phyloP scores from a whole-genome alignment of 2,113 vertebrate species.

The Arizona elegans region DNA sequence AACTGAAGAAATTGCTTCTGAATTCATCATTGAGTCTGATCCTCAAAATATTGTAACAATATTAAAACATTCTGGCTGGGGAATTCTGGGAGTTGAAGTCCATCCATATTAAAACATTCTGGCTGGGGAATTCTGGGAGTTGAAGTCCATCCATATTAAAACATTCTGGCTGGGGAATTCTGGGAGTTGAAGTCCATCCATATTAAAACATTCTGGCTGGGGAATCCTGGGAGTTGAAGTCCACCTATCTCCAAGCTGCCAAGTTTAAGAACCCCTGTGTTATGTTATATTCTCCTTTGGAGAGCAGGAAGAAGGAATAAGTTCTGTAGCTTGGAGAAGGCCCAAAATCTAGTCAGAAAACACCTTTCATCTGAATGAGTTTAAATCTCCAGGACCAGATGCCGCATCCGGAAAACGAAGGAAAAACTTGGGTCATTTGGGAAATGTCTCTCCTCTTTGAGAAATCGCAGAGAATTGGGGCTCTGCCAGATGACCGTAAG shows the following conservation, averaged over 20 bases:
- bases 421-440: background rate
- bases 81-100: background rate
- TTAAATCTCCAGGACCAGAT: background rate
- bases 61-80: background rate
- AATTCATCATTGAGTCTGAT: too few species aligned
- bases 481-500: background rate
- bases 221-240: background rate
- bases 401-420: background rate
- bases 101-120: background rate
- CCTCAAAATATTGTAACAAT: too few species aligned
- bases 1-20: too few species aligned
- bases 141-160: too few species aligned
- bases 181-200: background rate
- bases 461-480: background rate
- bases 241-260: background rate
- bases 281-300: rapidly evolving
- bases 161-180: background rate
- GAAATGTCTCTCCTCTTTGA: background rate
- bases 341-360: background rate
- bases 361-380: background rate
- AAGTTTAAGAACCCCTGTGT: background rate
- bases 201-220: background rate
- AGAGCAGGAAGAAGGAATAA: background rate
- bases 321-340: background rate
- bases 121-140: too few species aligned